These are phyloP conservation scores for Amblyraja radiata DNA, from an alignment of 2,797 vertebrate species.

Conservation along the genomic window DNA sequence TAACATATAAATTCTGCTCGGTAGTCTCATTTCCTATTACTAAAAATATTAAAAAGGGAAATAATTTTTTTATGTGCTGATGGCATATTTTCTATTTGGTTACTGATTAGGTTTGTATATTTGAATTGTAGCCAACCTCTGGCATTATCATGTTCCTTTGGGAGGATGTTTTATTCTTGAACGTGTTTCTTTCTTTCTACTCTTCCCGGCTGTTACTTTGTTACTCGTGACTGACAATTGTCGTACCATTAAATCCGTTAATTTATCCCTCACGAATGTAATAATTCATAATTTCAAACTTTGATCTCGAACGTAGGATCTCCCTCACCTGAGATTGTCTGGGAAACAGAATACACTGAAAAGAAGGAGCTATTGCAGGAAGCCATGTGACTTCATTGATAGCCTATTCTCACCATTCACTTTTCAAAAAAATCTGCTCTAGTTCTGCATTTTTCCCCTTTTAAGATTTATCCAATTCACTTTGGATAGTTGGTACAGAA, in stretches of 20 bases:
- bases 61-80: not conserved
- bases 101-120: not conserved
- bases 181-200: not conserved
- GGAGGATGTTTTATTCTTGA: no score
- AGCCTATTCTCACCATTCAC: no score
- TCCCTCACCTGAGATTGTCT: not conserved
- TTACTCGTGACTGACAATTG: not conserved
- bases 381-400: no score
- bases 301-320: not conserved
- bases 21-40: not conserved
- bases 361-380: not conserved
- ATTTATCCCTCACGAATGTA: not conserved
- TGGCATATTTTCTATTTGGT: not conserved
- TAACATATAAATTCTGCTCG: not conserved
- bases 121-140: not conserved
- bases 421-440: not conserved
- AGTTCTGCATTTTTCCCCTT: not conserved
- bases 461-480: not conserved
- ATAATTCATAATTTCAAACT: not conserved
- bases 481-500: not conserved
- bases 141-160: not conserved
- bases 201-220: not conserved
- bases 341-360: not conserved
- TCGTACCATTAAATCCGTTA: no score
- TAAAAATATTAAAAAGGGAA: no score